Evolutionary conservation across 1,140 invertebrate species (phyloP).

Genomic region (Piezodorus guildinii): DNA sequence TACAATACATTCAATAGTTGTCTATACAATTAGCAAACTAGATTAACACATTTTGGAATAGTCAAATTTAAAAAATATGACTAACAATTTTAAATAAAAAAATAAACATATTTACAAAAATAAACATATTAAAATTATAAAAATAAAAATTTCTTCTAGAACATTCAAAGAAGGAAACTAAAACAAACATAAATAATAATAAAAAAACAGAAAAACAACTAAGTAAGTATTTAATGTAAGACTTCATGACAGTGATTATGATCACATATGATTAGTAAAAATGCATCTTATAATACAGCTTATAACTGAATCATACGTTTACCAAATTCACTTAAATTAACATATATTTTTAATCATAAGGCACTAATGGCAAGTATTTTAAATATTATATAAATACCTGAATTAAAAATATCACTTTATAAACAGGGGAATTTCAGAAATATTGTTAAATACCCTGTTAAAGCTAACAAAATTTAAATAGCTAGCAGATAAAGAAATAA

Average conservation of each 20-base stretch:
- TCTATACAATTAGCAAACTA: neutral
- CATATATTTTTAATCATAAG: neutral
- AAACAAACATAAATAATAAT: neutral
- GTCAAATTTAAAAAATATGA: neutral
- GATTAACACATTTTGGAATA: neutral
- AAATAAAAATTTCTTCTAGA: slow-evolving; percentile 5
- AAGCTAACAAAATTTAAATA: neutral
- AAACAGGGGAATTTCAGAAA: slow-evolving; percentile 1
- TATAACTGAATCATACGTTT: neutral
- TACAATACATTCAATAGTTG: neutral
- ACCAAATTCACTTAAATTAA: slow-evolving; percentile 3
- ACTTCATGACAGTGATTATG: neutral
- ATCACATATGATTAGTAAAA: neutral
- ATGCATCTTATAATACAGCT: neutral
- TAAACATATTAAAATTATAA: neutral
- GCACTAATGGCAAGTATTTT: slow-evolving; percentile 10
- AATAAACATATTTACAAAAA: neutral
- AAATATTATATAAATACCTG: slow-evolving; percentile 12
- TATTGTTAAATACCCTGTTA: slow-evolving; percentile 5
- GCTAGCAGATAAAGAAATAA: neutral
- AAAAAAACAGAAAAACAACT: neutral
- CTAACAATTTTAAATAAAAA: neutral
- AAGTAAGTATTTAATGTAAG: neutral
- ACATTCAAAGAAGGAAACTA: neutral
- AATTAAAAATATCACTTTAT: slow-evolving; percentile 10